Evolutionary conservation across 1,140 invertebrate genomes (phyloP).

Genomic region (Zaprionus lachaisei): DNA sequence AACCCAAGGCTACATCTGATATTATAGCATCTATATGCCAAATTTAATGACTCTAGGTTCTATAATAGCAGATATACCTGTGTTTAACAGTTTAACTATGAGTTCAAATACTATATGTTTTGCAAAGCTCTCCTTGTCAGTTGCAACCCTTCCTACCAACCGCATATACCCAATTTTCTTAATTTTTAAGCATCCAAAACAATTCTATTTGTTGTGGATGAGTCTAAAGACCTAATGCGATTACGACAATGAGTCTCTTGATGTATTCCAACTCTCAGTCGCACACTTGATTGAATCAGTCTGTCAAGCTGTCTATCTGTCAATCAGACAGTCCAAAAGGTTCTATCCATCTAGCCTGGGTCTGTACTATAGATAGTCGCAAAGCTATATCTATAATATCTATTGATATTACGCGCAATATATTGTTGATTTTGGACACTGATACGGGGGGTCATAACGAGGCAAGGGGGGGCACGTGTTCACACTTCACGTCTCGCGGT

Average conservation of each 20-base stretch:
- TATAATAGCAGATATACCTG: neutral
- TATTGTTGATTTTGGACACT: slow-evolving; percentile 78
- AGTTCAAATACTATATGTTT: neutral
- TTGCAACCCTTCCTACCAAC: neutral
- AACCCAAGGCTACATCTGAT: neutral
- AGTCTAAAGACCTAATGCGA: slow-evolving; percentile 69
- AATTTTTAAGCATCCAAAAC: neutral
- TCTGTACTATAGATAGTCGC: neutral
- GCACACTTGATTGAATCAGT: slow-evolving; percentile 19
- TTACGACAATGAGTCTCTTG: slow-evolving; percentile 57
- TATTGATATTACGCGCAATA: slow-evolving; percentile 46
- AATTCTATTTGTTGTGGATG: slow-evolving; percentile 22
- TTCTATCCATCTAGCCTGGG: neutral
- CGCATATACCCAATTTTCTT: neutral
- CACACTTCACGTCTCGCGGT: slow-evolving; percentile 68
- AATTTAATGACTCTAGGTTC: neutral
- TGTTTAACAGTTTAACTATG: neutral
- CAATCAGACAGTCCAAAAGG: neutral
- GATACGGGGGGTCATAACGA: slow-evolving; percentile 43
- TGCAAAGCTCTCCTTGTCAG: neutral
- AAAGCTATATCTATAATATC: neutral
- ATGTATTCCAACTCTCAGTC: slow-evolving; percentile 11
- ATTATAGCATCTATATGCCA: neutral
- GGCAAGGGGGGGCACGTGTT: slow-evolving; percentile 58
- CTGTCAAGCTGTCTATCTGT: slow-evolving; percentile 2